Evolutionary conservation across 2,888 invertebrate genomes (phyloP), one percentile per base, ranked within the genome.

Genomic region (Panopea generosa): DNA sequence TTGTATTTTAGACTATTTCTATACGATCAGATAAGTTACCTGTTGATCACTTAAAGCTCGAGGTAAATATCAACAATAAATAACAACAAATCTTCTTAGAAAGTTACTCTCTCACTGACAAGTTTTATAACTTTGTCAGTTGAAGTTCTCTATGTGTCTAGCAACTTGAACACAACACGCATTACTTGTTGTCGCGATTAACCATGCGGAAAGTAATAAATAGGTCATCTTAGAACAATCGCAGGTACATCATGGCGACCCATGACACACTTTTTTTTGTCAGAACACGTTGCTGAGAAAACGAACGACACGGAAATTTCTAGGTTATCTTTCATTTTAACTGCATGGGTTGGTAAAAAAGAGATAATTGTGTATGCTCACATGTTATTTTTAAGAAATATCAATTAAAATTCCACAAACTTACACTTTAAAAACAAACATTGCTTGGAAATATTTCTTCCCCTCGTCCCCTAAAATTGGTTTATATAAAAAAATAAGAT

Each of bases 391-490:
- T 7, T 11, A 7, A 7, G 4, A 4, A 11, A 33, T 7, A 33
- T 33, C 33, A 33, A 16, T 22, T 45, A 49, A 62, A 50, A 62
- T 14, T 33, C 38, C 18, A 50, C n/a, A 20, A 18, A 62, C 75
- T 70, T 66, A 76, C 75, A 27, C 49, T 61, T 56, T 38, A 40
- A 49, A 49, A 66, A 66, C 69, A 59, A 65, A 53, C 70, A 78
- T 69, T 78, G 73, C 77, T 47, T 59, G 66, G 77, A 78, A 78
- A 73, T 69, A 66, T 33, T 66, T 69, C 59, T 71, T 78, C 66
- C 66, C 59, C 20, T 50, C 59, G 57, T 57, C 50, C 61, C 38
- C 26, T 45, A 14, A 27, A 38, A 24, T 49, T 14, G 61, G 29
- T 9, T 53, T 2, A 9, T 27, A 26, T 27, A 27, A 53, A 26